Base-by-base conservation (phyloP, 2,888 invertebrate species). In the Sussaba pulchella region DNA sequence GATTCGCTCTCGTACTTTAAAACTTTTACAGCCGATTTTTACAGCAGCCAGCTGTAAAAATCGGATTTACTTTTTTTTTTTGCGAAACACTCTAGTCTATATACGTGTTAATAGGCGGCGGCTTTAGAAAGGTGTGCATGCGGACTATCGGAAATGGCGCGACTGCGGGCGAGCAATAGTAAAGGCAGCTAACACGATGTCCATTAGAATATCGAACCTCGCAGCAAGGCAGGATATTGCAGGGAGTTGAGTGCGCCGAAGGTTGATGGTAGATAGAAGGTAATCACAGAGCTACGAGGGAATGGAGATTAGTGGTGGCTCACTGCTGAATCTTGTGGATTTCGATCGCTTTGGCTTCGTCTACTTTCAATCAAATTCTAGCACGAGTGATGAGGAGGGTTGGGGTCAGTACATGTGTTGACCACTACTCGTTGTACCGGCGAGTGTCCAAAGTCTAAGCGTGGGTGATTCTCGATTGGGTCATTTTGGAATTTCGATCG, bases 181-280 rank as follows among this genome's bases (percentile, higher is more conserved):
- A 12, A 21, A 39, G 47, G 19, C n/a, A 36, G 21, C 54, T 36
- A 36, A 14, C 14, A 6, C 50, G 14, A 14, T 52, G 9, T 57
- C 78, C 54, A 69, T 69, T 74, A 64, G 57, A 74, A 78, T 81
- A 81, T 78, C 73, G 67, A 78, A 64, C 73, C 70, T 50, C 39
- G 50, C 41, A 39, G 70, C 57, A 74, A 59, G 52, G 57, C 70
- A 81, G 81, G 81, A 81, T 81, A 78, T 78, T 78, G 57, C 59
- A 61, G 59, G 14, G 39, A 63, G 47, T 50, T 72, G 41, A 72
- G 39, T 67, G 21, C 50, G 10, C 52, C 39, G 14, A 67, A 52
- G 50, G 50, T 67, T 19, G 52, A 52, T 39, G 21, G 36, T 19
- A 17, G 50, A 67, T 31, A 17, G 66, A 67, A 67, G 67, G 21